Evolutionary conservation across 1,140 invertebrate species (phyloP), one percentile per base, ranked within the genome.

Genomic region (Ips nitidus): DNA sequence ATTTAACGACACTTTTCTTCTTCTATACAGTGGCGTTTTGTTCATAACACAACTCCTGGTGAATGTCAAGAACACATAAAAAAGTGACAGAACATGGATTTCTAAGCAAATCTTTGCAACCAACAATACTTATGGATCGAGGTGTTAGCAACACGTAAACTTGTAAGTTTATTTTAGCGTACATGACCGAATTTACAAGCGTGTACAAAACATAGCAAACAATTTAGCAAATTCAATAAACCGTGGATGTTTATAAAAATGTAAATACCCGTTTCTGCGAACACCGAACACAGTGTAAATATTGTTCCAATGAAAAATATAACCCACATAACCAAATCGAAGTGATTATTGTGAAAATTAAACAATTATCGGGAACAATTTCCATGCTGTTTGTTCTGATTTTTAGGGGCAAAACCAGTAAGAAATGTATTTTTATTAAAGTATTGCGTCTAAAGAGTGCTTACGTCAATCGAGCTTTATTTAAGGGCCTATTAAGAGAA

Each of bases 151-250:
- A 22, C 22, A 22, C 0, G 22, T 22, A 22, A 22, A 22, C 22
- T 22, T 22, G 22, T 22, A 22, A 52, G 53, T 56, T 65, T 66
- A 58, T 66, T 66, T 42, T 55, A 42, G 22, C 22, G 45, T 55
- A 43, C 39, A 43, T 47, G 64, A 66, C 43, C 36, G 53, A 58
- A 58, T 66, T 66, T 66, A 66, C 53, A 58, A 66, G 37, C 36
- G 50, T 50, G 41, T 39, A 40, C 42, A 37, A 58, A 66, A 58
- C 43, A 57, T 57, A 66, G 55, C 64, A 66, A 66, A 66, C 55
- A 58, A 56, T 65, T 55, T 65, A 39, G 52, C 63, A 56, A 65
- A 65, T 65, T 58, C 64, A 66, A 66, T 57, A 66, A 66, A 66
- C 53, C 53, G 55, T 5, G 7, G 58, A 66, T 58, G 53, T 57